A percentile compares a stretch with the other conserved stretches of the same genome.
phyloP scores from a whole-genome alignment of 2,888 invertebrate genomes.

The Nesidiocoris tenuis region DNA sequence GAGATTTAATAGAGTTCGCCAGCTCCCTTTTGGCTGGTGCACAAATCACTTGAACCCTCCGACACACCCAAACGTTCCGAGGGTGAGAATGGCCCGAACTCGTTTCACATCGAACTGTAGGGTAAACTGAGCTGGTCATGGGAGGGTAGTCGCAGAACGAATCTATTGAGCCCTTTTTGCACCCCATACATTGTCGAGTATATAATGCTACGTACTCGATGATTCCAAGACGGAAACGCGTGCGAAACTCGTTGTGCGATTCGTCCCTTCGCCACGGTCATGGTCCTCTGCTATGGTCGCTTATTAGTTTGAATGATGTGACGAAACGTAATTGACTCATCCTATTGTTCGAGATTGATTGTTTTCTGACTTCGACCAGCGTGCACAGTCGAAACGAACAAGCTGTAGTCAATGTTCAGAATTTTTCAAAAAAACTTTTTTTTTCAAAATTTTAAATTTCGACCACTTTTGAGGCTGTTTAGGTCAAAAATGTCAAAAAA shows the following conservation, averaged over 20 bases:
- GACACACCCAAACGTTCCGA: not conserved
- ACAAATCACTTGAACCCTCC: conserved; percentile 26
- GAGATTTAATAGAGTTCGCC: conserved; percentile 38
- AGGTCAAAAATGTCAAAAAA: too few species aligned
- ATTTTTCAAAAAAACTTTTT: too few species aligned
- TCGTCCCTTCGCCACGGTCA: not conserved
- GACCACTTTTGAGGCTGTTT: too few species aligned
- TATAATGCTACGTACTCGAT: not conserved
- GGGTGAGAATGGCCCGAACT: not conserved
- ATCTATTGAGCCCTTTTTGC: not conserved
- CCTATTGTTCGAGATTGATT: not conserved
- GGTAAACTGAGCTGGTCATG: conserved; percentile 14
- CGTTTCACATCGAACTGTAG: not conserved
- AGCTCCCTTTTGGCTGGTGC: conserved; percentile 3
- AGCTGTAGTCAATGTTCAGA: too few species aligned
- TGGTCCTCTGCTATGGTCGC: not conserved
- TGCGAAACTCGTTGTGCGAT: not conserved
- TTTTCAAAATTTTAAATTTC: too few species aligned
- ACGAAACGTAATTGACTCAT: not conserved
- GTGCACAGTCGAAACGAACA: too few species aligned
- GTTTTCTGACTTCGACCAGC: too few species aligned
- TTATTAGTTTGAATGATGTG: not conserved
- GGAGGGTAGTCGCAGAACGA: conserved; percentile 22
- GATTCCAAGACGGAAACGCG: not conserved
- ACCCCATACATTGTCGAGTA: not conserved